Conservation (phyloP, 2,888 invertebrate genomes). For the Lacanobia oleracea region DNA sequence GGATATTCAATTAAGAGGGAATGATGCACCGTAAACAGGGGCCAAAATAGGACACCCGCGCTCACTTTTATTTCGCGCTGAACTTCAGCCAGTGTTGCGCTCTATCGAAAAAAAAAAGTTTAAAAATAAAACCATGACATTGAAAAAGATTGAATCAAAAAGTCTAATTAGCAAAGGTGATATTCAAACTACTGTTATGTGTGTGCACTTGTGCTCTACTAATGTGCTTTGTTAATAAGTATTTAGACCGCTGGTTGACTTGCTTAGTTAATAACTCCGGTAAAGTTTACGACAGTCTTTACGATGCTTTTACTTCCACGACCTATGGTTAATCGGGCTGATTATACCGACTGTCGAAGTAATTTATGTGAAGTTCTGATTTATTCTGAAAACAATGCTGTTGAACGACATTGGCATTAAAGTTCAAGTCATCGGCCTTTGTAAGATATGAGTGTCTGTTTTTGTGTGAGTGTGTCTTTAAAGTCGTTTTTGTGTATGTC, state of each 20-base stretch:
- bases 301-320: constrained; percentile 49
- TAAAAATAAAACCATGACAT: constrained; percentile 73
- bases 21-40: constrained; percentile 87
- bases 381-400: constrained; percentile 49
- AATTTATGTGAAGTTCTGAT: constrained; percentile 55
- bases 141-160: constrained; percentile 79
- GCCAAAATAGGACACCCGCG: constrained; percentile 85
- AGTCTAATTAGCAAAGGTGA: constrained; percentile 78
- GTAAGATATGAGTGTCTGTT: constrained; percentile 35
- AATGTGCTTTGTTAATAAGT: constrained; percentile 65
- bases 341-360: constrained; percentile 32
- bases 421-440: constrained; percentile 50
- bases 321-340: constrained; percentile 41
- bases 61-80: constrained; percentile 84
- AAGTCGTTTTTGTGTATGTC: not conserved
- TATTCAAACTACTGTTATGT: constrained; percentile 59
- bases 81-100: constrained; percentile 65
- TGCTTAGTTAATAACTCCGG: constrained; percentile 45
- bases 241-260: constrained; percentile 68
- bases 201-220: constrained; percentile 70
- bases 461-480: constrained; percentile 29
- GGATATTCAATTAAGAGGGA: constrained; percentile 88
- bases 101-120: constrained; percentile 55
- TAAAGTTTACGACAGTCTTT: constrained; percentile 48
- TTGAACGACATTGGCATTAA: constrained; percentile 46